Evolutionary conservation across 2,113 vertebrate species (phyloP), one percentile per base, ranked within the genome.

Genomic region (Dicrurus megarhynchus): DNA sequence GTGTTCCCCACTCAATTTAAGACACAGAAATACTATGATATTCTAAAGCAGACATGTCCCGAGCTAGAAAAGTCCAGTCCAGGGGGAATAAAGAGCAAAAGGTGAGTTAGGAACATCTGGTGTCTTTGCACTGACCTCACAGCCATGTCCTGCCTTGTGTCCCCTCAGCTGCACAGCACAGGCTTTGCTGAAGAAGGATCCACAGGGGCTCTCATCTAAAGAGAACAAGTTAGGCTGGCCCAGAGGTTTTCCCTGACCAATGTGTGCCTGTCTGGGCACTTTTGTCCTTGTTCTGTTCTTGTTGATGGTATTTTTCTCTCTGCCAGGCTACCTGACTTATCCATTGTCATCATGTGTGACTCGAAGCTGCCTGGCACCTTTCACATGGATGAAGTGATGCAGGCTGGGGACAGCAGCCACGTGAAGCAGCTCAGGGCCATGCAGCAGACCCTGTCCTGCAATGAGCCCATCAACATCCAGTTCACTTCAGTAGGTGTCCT

Each of bases 391-490:
- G 99, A 99, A 1, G 98, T 99, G 91, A 97, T 99, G 97, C 97
- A 99, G 82, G 98, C 98, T 2, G 99, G 98, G 27, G 96, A 96
- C 91, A 98, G 97, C 82, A 96, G 97, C 61, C 94, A 98, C 14
- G 5, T 96, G 60, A 97, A 98, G 88, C 96, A 97, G 91, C 97
- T 99, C 37, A 97, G 97, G 74, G 97, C 97, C 0, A 33, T 98
- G 53, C 98, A 99, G 98, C 97, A 85, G 94, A 98, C 95, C 24
- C 88, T 99, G 37, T 98, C 69, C 52, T 98, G 96, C 71, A 95
- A 98, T 1, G 99, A 99, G n/a, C 99, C 99, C 26, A 97, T 99
- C 95, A 99, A 99, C 93, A 99, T 99, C 97, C 98, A 98, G 98
- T 99, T 99, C 89, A 99, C 99, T 68, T 99, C 99, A 84, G 99